A percentile compares a stretch with the other conserved stretches of the same genome.
Conservation (phyloP, 1,140 invertebrate species). For the Drosophila serrata region DNA sequence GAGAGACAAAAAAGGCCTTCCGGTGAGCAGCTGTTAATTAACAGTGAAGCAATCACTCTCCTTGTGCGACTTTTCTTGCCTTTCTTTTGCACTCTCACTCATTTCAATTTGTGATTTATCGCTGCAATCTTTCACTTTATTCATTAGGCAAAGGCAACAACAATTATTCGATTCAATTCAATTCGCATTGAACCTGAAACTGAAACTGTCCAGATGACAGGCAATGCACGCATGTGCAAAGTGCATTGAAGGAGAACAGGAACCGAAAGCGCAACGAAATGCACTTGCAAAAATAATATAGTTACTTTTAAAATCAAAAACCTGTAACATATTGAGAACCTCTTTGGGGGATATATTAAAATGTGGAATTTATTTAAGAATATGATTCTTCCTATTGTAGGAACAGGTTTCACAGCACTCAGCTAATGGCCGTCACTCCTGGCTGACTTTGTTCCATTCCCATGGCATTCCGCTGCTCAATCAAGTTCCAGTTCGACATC, state of each 20-base stretch:
- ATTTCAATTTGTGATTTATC: constrained; percentile 61
- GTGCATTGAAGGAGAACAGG: constrained; percentile 74
- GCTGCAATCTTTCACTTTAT: constrained; percentile 72
- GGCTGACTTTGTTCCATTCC: constrained; percentile 18
- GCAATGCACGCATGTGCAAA: constrained; percentile 44
- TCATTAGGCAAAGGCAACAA: constrained; percentile 45
- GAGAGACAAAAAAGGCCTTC: neutral
- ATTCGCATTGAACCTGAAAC: constrained; percentile 68
- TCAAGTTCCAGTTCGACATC: constrained; percentile 5
- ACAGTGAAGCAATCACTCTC: constrained; percentile 11
- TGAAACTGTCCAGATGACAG: constrained; percentile 38
- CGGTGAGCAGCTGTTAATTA: constrained; percentile 26
- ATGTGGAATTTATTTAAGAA: neutral
- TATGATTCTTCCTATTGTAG: neutral
- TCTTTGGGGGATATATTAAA: neutral
- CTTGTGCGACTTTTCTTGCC: neutral
- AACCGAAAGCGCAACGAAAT: constrained; percentile 55
- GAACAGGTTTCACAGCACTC: neutral
- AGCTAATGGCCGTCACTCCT: constrained; percentile 7
- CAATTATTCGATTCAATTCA: constrained; percentile 45
- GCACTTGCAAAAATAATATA: constrained; percentile 21
- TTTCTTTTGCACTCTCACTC: constrained; percentile 9
- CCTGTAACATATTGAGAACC: neutral
- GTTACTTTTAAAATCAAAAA: no score
- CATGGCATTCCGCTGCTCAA: constrained; percentile 27